Base-by-base conservation (phyloP, 2,888 invertebrate genomes). In the Ernsta delagoae region DNA sequence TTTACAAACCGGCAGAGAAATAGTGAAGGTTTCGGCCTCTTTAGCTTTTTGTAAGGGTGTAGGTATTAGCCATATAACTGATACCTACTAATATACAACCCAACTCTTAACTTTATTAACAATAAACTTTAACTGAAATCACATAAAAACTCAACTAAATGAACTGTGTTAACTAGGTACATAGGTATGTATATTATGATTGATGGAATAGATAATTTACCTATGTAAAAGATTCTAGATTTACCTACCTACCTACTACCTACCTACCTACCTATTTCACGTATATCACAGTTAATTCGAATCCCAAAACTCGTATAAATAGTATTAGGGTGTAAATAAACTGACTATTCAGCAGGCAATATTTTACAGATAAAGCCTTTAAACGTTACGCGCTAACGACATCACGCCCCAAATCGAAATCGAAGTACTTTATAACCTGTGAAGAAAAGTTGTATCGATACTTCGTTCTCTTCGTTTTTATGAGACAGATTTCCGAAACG, bases 321-420 rank as follows among this genome's bases (percentile, higher is more conserved):
- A 31, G 31, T 31, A 31, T 31, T 2, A 31, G 31, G 31, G 31
- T 4, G 31, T 31, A 31, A 31, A 31, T 31, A 31, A 31, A 31
- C 31, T 31, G 31, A 31, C 31, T 2, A 31, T 31, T 31, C 31
- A 31, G 31, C 31, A 3, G 31, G 31, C 31, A 31, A 48, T 48
- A 48, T 48, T 48, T 48, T n/a, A 48, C 45, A 48, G n/a, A 48
- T 48, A 48, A 48, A 48, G 45, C 45, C 45, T 48, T 45, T 48
- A 48, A 48, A 48, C 45, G n/a, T 45, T 4, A 45, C 11, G 45
- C 45, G 45, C 0, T 45, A 45, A 45, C 45, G n/a, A 45, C 45
- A 45, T 45, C 45, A 45, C 45, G 45, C n/a, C 45, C 45, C 45
- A 45, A 45, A 45, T n/a, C 45, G 45, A 45, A 45, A 45, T 45